Evolutionary conservation across 1,140 invertebrate species (phyloP).

Genomic region (Dufourea novaeangliae): DNA sequence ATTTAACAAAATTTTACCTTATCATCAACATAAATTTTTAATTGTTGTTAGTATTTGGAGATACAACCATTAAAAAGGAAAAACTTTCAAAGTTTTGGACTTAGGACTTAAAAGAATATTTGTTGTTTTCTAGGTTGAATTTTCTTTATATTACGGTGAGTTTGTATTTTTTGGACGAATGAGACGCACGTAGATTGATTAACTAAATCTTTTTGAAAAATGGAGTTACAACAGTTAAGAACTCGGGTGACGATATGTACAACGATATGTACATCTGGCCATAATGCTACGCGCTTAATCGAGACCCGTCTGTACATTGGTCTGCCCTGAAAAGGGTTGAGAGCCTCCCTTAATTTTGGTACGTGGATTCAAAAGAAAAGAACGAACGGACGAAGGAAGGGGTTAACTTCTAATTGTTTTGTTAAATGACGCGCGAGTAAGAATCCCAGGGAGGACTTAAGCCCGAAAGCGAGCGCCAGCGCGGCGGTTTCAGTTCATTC

Average conservation of each 20-base stretch:
- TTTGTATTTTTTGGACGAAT: too few relatives aligned
- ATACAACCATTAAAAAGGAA: too few relatives aligned
- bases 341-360: constrained; percentile 63
- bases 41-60: too few relatives aligned
- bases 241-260: too few relatives aligned
- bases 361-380: constrained; percentile 74
- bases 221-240: too few relatives aligned
- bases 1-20: too few relatives aligned
- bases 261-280: constrained; percentile 7
- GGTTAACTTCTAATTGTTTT: constrained; percentile 83
- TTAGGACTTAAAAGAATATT: too few relatives aligned
- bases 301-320: neutral
- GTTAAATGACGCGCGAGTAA: constrained; percentile 83
- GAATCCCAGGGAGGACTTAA: constrained; percentile 80
- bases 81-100: too few relatives aligned
- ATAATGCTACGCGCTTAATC: constrained; percentile 1
- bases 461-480: constrained; percentile 71
- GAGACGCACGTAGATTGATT: too few relatives aligned
- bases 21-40: too few relatives aligned
- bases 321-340: constrained; percentile 31
- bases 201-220: neutral
- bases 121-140: too few relatives aligned
- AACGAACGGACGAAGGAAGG: constrained; percentile 73
- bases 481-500: constrained; percentile 76
- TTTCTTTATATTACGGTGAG: too few relatives aligned